Conservation (phyloP, 1,140 invertebrate species). For the Branchinecta lynchi region DNA sequence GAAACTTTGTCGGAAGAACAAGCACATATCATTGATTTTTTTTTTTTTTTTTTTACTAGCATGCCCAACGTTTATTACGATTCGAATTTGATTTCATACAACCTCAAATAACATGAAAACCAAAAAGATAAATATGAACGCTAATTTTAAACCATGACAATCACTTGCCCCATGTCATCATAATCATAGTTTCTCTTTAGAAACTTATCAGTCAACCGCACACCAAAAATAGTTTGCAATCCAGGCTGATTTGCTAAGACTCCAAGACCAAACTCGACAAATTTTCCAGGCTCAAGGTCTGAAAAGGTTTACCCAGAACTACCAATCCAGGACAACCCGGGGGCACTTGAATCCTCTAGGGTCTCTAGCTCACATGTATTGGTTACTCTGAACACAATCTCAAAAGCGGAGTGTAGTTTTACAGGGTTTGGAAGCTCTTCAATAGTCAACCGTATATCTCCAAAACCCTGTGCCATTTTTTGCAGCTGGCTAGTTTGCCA, state of each 20-base stretch:
- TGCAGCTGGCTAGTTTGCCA: slow-evolving; percentile 89
- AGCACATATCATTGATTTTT: too few relatives aligned
- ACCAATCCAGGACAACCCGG: slow-evolving; percentile 66
- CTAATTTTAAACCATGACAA: slow-evolving; percentile 46
- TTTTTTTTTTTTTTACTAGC: too few relatives aligned
- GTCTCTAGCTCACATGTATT: slow-evolving; percentile 77
- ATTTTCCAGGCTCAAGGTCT: slow-evolving; percentile 51
- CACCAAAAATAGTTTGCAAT: slow-evolving; percentile 66
- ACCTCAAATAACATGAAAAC: too few relatives aligned
- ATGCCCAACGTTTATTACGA: too few relatives aligned
- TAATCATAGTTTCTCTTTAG: slow-evolving; percentile 79
- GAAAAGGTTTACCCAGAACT: slow-evolving; percentile 66
- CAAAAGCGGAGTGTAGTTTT: slow-evolving; percentile 59
- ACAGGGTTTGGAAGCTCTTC: slow-evolving; percentile 66
- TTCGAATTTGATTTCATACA: too few relatives aligned
- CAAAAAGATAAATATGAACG: too few relatives aligned
- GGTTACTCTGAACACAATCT: slow-evolving; percentile 60
- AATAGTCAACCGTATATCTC: slow-evolving; percentile 65
- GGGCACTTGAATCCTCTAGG: slow-evolving; percentile 49
- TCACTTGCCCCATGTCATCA: slow-evolving; percentile 80
- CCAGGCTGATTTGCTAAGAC: slow-evolving; percentile 67
- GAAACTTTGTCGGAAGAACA: too few relatives aligned
- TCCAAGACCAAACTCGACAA: slow-evolving; percentile 51
- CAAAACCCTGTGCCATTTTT: slow-evolving; percentile 71
- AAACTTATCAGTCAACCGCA: slow-evolving; percentile 70